Conservation (phyloP, 2,797 vertebrate genomes). For the Lindbergichthys nudifrons region DNA sequence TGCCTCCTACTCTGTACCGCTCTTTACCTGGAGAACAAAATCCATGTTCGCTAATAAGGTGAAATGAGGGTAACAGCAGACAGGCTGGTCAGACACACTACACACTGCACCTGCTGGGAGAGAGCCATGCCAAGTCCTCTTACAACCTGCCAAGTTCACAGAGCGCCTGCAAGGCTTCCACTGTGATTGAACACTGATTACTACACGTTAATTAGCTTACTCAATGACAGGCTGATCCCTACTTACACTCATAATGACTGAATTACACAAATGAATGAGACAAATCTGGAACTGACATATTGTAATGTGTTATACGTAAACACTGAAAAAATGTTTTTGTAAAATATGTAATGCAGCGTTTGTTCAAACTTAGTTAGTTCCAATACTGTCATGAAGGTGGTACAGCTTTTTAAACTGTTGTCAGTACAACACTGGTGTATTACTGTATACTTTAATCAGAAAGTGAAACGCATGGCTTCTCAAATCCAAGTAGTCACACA, state of each 20-base stretch:
- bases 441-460: background rate
- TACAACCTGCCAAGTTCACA: constrained; percentile 50
- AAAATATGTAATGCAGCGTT: too few relatives aligned
- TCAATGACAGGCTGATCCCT: constrained; percentile 52
- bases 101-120: constrained; percentile 35
- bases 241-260: constrained; percentile 40
- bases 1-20: background rate
- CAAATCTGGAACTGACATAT: constrained; percentile 17
- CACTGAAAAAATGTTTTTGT: background rate
- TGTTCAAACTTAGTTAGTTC: too few relatives aligned
- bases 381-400: background rate
- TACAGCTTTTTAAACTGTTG: background rate
- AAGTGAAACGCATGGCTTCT: background rate
- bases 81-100: constrained; percentile 26
- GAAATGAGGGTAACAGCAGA: constrained; percentile 11
- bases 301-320: constrained; percentile 24
- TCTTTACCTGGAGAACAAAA: background rate
- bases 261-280: constrained; percentile 30
- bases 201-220: constrained; percentile 51
- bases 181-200: constrained; percentile 57
- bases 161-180: constrained; percentile 15
- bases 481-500: constrained; percentile 4
- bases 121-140: constrained; percentile 43
- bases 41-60: constrained; percentile 15
- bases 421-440: background rate